Base-by-base conservation (phyloP, 2,113 vertebrate species). In the Abramis brama region DNA sequence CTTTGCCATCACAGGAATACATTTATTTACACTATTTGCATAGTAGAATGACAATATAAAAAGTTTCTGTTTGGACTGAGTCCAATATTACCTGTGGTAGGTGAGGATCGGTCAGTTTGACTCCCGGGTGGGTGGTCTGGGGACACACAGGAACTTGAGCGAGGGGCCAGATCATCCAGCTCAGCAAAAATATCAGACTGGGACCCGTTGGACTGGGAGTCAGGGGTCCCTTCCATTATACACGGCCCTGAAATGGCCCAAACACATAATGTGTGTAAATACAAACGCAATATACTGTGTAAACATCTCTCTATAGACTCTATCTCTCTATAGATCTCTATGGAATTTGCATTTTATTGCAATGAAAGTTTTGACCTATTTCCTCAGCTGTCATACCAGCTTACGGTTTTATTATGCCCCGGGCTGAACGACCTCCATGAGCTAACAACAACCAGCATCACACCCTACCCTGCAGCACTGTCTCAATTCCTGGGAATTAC, bases 141-240 rank as follows among this genome's bases (percentile, higher is more conserved):
- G 9, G 92, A 95, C 21, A 68, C 85, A 88, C 80, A 90, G 68
- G 90, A 95, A 0, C 77, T 12, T 12, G 91, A 92, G 25, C 25
- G 74, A 7, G 90, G 92, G 52, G 88, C 86, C 73, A 95, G 86
- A 89, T 89, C 92, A 33, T 94, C 93, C 87, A 94, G 87, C 66
- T 96, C 93, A 43, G 93, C 93, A 84, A 95, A 96, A 70, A 85
- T 78, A 13, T 79, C 85, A 2, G 93, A 92, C 25, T 84, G 89
- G 52, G 66, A 84, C 83, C 87, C 89, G 86, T 92, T 94, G 68
- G 90, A 47, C 87, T 90, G 88, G 3, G 92, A 93, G 85, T 70
- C 91, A 62, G 23, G 64, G 1, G 92, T 92, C 8, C 81, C 79
- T 21, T 21, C 84, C 1, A 90, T 71, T 66, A 66, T 68, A 39